Percentiles rank a stretch among this genome's conserved stretches.
Evolutionary conservation across 2,113 vertebrate genomes (phyloP).

Genomic region (Alouatta palliata): DNA sequence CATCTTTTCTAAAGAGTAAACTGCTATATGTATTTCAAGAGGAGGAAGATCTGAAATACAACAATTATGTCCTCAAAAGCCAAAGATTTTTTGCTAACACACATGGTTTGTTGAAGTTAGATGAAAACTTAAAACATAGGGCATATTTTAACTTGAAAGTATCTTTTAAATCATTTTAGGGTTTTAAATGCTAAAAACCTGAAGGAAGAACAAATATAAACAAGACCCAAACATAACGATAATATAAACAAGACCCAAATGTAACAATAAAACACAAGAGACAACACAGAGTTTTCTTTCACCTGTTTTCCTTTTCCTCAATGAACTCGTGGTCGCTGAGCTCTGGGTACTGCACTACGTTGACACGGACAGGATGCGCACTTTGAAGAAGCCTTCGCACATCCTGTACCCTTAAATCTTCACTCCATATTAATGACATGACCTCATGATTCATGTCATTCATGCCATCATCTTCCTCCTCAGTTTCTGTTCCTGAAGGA

Average conservation of each 20-base stretch:
- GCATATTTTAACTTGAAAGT: slow-evolving; percentile 20
- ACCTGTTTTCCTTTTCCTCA: slow-evolving; percentile 99
- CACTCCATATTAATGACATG: slow-evolving; percentile 96
- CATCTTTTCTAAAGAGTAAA: not conserved
- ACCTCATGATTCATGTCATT: slow-evolving; percentile 96
- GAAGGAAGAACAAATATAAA: not conserved
- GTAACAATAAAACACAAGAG: not conserved
- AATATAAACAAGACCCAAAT: not conserved
- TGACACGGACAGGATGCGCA: slow-evolving; percentile 94
- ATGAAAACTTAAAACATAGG: not conserved
- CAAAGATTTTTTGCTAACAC: not conserved
- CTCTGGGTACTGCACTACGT: slow-evolving; percentile 95
- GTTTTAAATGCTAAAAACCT: not conserved
- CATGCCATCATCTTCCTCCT: slow-evolving; percentile 99
- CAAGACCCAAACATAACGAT: not conserved
- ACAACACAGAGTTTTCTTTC: not conserved
- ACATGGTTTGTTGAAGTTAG: not conserved
- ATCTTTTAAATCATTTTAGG: not conserved
- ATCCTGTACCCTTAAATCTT: slow-evolving; percentile 95
- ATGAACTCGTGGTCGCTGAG: slow-evolving; percentile 98
- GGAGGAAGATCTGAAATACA: not conserved
- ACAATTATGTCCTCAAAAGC: not conserved
- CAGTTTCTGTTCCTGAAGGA: slow-evolving; percentile 89
- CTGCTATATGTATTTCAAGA: not conserved
- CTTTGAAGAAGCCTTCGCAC: slow-evolving; percentile 97